Base-by-base conservation (phyloP, 2,113 vertebrate species). In the Leucosticte australis region DNA sequence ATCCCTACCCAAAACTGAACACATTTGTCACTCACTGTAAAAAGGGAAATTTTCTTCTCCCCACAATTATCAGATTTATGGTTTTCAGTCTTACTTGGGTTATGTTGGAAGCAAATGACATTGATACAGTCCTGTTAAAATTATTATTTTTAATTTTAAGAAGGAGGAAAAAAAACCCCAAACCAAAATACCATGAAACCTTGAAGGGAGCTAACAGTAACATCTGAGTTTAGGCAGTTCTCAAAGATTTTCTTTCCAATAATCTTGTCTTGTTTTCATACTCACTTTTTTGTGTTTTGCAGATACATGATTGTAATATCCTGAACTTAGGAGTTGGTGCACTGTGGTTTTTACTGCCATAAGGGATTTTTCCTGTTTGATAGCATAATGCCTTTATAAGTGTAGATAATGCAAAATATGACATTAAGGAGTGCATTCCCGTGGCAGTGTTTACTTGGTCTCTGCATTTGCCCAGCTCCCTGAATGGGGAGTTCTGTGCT, bases 401-500 rank as follows among this genome's bases (percentile, higher is more conserved):
- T 35, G 26, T 22, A 92, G 79, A 81, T 92, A 90, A 59, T 46
- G 57, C 18, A 31, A 46, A 67, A 63, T 49, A 10, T 50, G 55
- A 35, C 16, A 18, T 88, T 35, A 53, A 90, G 85, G 79, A 90
- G 15, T 39, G 39, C 39, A 26, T 93, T 86, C 47, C 50, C 6
- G 1, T 28, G 30, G 52, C 73, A 44, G 71, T 90, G 73, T 96
- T 95, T 93, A 63, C 79, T 83, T 81, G 83, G 50, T 88, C 65
- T 87, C 70, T 80, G 83, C 44, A 18, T 90, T 91, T 88, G 42
- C 82, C 31, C 31, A 47, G 76, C 59, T 80, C 63, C 62, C 59
- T 94, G 83, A 96, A 96, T 83, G 90, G 30, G 33, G 46, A 79
- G 67, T 69, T 86, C n/a, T 94, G 90, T 94, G 15, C 76, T 76